phyloP scores from a whole-genome alignment of 2,113 vertebrate genomes.

The Neogale vison region DNA sequence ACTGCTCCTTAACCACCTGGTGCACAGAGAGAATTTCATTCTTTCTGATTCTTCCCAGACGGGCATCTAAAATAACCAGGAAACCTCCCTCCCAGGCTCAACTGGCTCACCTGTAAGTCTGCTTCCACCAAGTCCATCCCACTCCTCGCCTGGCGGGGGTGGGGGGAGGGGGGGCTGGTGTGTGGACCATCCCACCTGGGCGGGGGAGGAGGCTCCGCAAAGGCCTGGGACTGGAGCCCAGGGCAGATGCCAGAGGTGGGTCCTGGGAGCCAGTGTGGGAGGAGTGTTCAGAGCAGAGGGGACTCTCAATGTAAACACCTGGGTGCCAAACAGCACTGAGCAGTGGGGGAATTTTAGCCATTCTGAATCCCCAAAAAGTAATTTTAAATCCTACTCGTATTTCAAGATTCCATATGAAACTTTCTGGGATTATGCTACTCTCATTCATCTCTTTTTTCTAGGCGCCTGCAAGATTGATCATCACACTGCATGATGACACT shows the following conservation, averaged over 20 bases:
- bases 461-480: neutral
- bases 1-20: neutral
- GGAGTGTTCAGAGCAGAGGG: neutral
- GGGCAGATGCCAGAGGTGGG: neutral
- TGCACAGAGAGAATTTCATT: neutral
- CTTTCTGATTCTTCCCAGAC: neutral
- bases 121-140: neutral
- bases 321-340: neutral
- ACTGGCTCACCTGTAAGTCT: neutral
- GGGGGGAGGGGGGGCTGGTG: too few species aligned
- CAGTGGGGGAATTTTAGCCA: neutral
- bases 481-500: neutral
- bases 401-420: neutral
- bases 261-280: fast-evolving
- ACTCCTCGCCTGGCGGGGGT: too few species aligned
- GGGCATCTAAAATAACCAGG: neutral
- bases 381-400: neutral
- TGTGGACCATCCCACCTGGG: neutral
- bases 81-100: neutral
- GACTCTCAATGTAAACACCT: neutral
- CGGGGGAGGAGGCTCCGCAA: too few species aligned
- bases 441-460: neutral
- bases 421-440: neutral
- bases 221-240: neutral
- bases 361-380: neutral